Conservation (phyloP, 2,113 vertebrate genomes). For the Ahaetulla prasina region DNA sequence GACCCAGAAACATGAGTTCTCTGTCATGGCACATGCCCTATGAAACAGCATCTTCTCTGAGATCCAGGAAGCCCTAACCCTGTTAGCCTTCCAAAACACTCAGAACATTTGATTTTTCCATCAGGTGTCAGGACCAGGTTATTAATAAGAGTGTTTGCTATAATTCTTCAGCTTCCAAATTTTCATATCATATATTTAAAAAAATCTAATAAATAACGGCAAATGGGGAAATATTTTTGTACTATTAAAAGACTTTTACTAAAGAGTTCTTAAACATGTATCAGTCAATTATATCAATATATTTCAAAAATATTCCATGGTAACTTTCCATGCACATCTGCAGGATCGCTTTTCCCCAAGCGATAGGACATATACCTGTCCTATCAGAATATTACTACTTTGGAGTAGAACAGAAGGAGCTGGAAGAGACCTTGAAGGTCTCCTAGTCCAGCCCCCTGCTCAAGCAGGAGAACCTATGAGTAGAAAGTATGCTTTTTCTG, state of each 20-base stretch:
- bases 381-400: not conserved
- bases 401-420: not conserved
- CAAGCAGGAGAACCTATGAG: not conserved
- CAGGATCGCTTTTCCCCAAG: not conserved
- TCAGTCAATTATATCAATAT: not conserved
- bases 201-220: not conserved
- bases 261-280: not conserved
- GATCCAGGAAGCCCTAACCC: not conserved
- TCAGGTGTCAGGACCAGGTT: not conserved
- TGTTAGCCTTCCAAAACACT: not conserved
- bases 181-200: not conserved
- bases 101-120: not conserved
- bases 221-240: not conserved
- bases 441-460: too few species aligned
- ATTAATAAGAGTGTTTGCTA: not conserved
- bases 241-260: not conserved
- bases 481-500: not conserved
- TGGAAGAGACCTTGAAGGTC: too few species aligned
- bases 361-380: not conserved
- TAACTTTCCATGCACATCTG: not conserved
- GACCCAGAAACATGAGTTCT: not conserved
- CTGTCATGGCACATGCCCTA: not conserved
- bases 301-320: not conserved
- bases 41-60: not conserved
- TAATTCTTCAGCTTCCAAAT: not conserved